Percentiles rank a stretch among this genome's conserved stretches.
phyloP scores from a whole-genome alignment of 1,140 invertebrate genomes.

The Druon quercuslanigerum region DNA sequence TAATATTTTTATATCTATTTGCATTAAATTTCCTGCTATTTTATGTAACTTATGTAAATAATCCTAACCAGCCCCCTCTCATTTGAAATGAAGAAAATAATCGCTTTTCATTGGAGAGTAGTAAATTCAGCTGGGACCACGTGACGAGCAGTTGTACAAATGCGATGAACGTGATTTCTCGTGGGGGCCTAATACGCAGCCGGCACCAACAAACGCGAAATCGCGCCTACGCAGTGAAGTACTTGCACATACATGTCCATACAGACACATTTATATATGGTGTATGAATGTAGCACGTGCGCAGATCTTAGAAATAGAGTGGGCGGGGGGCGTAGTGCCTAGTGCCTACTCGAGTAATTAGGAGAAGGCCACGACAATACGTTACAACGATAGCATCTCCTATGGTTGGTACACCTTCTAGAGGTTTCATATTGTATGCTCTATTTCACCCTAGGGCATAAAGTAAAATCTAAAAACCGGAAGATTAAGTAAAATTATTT shows the following conservation, averaged over 20 bases:
- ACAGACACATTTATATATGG: conserved; percentile 17
- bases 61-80: neutral
- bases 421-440: conserved; percentile 20
- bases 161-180: conserved; percentile 59
- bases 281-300: conserved; percentile 27
- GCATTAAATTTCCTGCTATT: too few species aligned
- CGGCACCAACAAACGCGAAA: conserved; percentile 41
- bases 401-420: conserved; percentile 39
- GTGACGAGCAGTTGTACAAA: conserved; percentile 38
- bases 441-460: neutral
- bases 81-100: neutral
- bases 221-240: conserved; percentile 46
- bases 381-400: conserved; percentile 64
- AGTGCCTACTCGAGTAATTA: conserved; percentile 60
- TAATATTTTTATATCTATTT: too few species aligned
- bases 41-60: too few species aligned
- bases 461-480: neutral
- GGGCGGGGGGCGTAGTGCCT: neutral
- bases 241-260: neutral
- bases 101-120: neutral
- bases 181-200: conserved; percentile 59
- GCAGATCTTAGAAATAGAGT: conserved; percentile 33
- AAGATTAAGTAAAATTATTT: too few species aligned
- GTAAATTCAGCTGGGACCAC: neutral
- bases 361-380: conserved; percentile 64